A percentile compares a stretch with the other conserved stretches of the same genome.
phyloP scores from a whole-genome alignment of 1,140 invertebrate genomes.

The Ips nitidus region DNA sequence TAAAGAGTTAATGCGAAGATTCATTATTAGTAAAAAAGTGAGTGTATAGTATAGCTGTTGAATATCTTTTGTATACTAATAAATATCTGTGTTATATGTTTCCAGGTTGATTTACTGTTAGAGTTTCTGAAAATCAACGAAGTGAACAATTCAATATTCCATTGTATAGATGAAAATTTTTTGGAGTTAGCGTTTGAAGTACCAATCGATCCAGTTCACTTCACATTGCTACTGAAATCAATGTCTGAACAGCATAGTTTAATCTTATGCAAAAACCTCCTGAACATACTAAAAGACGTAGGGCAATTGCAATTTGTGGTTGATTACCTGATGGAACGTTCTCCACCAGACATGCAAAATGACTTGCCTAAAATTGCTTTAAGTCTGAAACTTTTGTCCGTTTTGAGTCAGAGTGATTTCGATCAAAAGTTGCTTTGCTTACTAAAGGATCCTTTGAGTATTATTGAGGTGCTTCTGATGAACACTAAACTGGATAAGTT shows the following conservation, averaged over 20 bases:
- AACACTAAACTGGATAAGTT: conserved; percentile 71
- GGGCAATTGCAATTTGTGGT: conserved; percentile 55
- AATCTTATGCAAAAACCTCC: conserved; percentile 62
- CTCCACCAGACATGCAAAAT: conserved; percentile 30
- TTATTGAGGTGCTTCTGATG: conserved; percentile 76
- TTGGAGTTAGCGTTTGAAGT: conserved; percentile 54
- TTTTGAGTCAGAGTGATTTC: conserved; percentile 58
- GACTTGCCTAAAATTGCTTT: conserved; percentile 58
- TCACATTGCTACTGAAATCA: conserved; percentile 55
- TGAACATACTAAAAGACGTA: conserved; percentile 63
- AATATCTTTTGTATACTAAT: too few relatives aligned
- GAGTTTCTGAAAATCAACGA: conserved; percentile 39
- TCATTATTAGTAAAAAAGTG: conserved; percentile 39
- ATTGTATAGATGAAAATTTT: conserved; percentile 53
- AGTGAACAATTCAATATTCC: conserved; percentile 32
- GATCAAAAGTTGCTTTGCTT: conserved; percentile 62
- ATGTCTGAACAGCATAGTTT: conserved; percentile 58
- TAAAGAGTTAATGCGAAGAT: conserved; percentile 50
- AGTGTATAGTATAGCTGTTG: conserved; percentile 2
- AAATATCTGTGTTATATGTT: background rate
- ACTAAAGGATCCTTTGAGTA: conserved; percentile 65
- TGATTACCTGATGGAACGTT: conserved; percentile 7
- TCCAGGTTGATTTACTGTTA: conserved; percentile 39
- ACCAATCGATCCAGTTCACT: conserved; percentile 49
- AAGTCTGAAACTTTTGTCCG: conserved; percentile 62